Base-by-base conservation (phyloP, 2,888 invertebrate species). In the Drosophila bunnanda region DNA sequence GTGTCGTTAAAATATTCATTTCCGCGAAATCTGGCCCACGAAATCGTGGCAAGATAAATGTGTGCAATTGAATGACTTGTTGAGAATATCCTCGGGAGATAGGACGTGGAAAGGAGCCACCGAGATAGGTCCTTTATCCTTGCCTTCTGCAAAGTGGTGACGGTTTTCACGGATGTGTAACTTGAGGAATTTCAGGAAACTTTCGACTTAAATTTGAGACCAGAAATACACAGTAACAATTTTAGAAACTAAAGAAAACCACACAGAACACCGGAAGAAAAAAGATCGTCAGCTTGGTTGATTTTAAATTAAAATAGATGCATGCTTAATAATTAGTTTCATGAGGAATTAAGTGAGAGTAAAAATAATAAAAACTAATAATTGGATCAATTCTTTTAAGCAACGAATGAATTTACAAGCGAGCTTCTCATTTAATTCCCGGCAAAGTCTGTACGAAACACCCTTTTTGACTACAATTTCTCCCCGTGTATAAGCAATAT, bases 41-140 rank as follows among this genome's bases (percentile, higher is more conserved):
- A 43, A 60, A 60, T 60, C 39, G 48, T 28, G 60, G 32, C 2
- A 64, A 50, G 39, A 60, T 60, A 41, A 64, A 64, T 64, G 64
- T 34, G 17, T 25, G 38, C 48, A 60, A 60, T 64, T 28, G 41
- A 50, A 50, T 15, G 61, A 65, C 64, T 65, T 65, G 43, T 52
- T 61, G 50, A 43, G 43, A 52, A 52, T 43, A 30, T 43, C 64
- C 64, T 20, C n/a, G 50, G 64, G 50, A 52, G 41, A 34, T 28
- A 22, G 25, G 2, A 46, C 32, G 34, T 17, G 32, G 34, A 22
- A 30, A 36, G 39, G 28, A 39, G 36, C 17, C 5, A 30, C 20
- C 12, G 20, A 57, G 36, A 53, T 9, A 12, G 17, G 13, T 59
- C 22, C 39, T 20, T 28, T 13, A 13, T n/a, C 4, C n/a, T 12